Conservation (phyloP, 2,113 vertebrate species). For the Cariama cristata region DNA sequence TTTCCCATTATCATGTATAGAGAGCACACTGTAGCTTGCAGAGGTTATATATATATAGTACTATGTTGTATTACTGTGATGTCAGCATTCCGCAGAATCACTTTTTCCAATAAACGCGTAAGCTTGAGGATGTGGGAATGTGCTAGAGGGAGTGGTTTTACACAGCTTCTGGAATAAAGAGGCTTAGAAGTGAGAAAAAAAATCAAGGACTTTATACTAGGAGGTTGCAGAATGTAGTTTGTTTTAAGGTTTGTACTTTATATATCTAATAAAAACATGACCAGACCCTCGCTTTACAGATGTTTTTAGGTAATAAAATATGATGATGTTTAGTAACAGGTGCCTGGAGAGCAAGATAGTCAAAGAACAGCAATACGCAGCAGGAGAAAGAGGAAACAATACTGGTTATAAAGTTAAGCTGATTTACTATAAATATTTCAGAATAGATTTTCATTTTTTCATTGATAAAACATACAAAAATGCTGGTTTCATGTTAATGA, state of each 20-base stretch:
- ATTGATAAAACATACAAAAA: background rate
- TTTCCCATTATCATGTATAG: background rate
- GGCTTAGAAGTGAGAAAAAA: background rate
- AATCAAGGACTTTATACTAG: background rate
- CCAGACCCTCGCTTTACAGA: background rate
- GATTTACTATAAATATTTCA: background rate
- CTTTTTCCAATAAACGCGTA: background rate
- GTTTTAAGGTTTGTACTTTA: background rate
- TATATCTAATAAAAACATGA: background rate
- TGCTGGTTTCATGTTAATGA: background rate
- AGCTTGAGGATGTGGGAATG: background rate
- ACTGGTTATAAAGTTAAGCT: background rate
- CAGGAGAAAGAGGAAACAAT: background rate
- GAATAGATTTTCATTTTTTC: background rate
- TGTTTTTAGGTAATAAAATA: background rate
- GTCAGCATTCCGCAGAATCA: slow-evolving; percentile 9
- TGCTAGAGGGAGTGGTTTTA: background rate
- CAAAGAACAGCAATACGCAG: background rate
- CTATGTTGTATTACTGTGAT: background rate
- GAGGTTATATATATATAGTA: background rate
- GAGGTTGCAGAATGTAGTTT: background rate
- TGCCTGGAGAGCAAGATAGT: background rate
- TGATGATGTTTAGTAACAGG: background rate
- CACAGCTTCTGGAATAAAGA: background rate
- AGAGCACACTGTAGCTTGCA: background rate